Conservation (phyloP, 1,140 invertebrate species). For the Polypedilum vanderplanki region DNA sequence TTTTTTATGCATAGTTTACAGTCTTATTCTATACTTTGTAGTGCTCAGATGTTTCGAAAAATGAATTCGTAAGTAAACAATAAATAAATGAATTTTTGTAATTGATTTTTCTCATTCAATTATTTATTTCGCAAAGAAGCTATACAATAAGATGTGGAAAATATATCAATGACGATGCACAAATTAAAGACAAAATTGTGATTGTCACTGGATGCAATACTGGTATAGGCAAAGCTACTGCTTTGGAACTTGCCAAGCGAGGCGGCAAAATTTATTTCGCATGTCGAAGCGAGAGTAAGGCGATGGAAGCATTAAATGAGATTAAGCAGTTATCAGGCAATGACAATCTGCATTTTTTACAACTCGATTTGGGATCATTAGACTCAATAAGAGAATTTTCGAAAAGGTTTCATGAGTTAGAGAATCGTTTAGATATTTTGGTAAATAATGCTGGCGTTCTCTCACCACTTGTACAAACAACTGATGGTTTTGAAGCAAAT, state of each 20-base stretch:
- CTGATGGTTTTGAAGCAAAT: slow-evolving; percentile 48
- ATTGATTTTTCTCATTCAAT: not conserved
- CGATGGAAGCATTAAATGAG: slow-evolving; percentile 51
- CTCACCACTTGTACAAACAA: slow-evolving; percentile 41
- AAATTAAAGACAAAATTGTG: slow-evolving; percentile 61
- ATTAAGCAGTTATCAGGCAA: slow-evolving; percentile 47
- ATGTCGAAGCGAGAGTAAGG: slow-evolving; percentile 71
- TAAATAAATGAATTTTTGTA: not conserved
- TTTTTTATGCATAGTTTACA: no score
- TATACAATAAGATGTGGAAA: slow-evolving; percentile 48
- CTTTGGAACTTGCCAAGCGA: slow-evolving; percentile 63
- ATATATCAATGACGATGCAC: slow-evolving; percentile 45
- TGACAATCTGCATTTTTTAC: slow-evolving; percentile 58
- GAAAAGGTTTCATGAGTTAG: slow-evolving; percentile 36
- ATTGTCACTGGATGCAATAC: slow-evolving; percentile 83
- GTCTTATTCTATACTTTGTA: no score
- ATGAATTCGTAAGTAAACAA: not conserved
- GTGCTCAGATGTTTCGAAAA: not conserved
- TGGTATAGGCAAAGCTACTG: slow-evolving; percentile 85
- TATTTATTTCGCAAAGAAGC: no score
- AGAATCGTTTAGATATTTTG: slow-evolving; percentile 48
- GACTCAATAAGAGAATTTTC: slow-evolving; percentile 66
- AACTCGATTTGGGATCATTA: slow-evolving; percentile 71
- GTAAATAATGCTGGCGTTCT: slow-evolving; percentile 52
- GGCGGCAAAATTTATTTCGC: slow-evolving; percentile 77